Base-by-base conservation (phyloP, 2,888 invertebrate genomes). In the Harpagoxenus sublaevis region DNA sequence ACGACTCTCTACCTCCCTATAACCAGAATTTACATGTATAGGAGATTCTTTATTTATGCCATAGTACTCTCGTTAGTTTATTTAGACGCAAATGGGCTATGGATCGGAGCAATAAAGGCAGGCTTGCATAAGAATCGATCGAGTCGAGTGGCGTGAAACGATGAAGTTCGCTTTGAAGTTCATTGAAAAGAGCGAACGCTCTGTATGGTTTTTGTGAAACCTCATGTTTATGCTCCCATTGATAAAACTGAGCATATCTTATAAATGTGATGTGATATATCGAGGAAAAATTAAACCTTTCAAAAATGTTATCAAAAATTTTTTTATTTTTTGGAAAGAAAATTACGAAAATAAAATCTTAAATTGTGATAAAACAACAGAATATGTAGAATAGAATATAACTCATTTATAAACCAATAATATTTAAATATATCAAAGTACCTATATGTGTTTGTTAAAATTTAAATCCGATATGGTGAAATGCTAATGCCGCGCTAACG, bases 1-100 rank as follows among this genome's bases (percentile, higher is more conserved):
- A 95, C 95, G 42, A 95, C 28, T 97, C 96, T 90, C 97, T 70
- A 15, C 18, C 28, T 57, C 9, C 8, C 42, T n/a, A 55, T 12
- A 23, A 23, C 23, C 35, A 15, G 23, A 4, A 48, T 55, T 51
- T 55, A n/a, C 9, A 3, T 1, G 18, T 51, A 39, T 10, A 53
- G 8, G n/a, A 68, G 9, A 55, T 12, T 48, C 63, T 12, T 28
- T 65, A 45, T 74, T 74, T 48, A 48, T n/a, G 35, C 23, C 0
- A 15, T 15, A 2, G 23, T 5, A 62, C 55, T n/a, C n/a, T 42
- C 48, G 31, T 55, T 68, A n/a, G 42, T 68, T 42, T 68, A 68
- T 68, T 57, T 63, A 39, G n/a, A n/a, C 18, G 60, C 57, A 60
- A 60, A 55, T 81, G 31, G 35, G 71, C 28, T 8, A 4, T 2